These are phyloP conservation scores for Acleris laterana DNA, from an alignment of 2,888 invertebrate genomes.

Conservation along the genomic window DNA sequence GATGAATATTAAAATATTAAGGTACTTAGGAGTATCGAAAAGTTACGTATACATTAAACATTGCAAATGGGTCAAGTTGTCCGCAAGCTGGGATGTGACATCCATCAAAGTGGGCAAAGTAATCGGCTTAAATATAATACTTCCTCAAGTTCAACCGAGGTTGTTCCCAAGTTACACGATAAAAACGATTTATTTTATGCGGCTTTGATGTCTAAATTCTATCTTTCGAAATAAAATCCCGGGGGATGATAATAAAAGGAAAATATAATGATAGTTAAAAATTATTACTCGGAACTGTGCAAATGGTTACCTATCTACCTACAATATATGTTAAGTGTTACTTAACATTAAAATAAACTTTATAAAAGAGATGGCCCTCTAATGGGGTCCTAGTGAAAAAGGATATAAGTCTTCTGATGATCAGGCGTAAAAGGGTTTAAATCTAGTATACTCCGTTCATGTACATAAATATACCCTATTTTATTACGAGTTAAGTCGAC, in stretches of 20 bases:
- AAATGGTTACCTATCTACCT: too few species aligned
- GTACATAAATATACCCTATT: too few species aligned
- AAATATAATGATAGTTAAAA: constrained; percentile 5
- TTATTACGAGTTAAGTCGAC: too few species aligned
- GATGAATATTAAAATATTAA: constrained; percentile 1
- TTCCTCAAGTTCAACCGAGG: constrained; percentile 22
- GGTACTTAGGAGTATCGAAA: not conserved
- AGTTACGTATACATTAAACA: constrained; percentile 6
- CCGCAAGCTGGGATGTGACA: constrained; percentile 7
- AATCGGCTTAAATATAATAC: constrained; percentile 33
- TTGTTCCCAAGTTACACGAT: constrained; percentile 26
- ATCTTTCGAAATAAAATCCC: constrained; percentile 12
- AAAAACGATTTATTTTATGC: constrained; percentile 30
- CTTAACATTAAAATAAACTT: too few species aligned
- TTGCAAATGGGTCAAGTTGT: constrained; percentile 13
- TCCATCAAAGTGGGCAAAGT: constrained; percentile 21
- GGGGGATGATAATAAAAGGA: constrained; percentile 22
- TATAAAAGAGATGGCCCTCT: too few species aligned
- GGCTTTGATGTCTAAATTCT: constrained; percentile 32
- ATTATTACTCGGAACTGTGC: too few species aligned
- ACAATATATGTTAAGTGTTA: too few species aligned
- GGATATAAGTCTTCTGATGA: too few species aligned
- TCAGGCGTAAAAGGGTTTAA: too few species aligned
- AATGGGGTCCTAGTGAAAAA: too few species aligned
- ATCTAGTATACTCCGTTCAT: too few species aligned